Evolutionary conservation across 2,113 vertebrate species (phyloP), one percentile per base, ranked within the genome.

Genomic region (Paralichthys olivaceus): DNA sequence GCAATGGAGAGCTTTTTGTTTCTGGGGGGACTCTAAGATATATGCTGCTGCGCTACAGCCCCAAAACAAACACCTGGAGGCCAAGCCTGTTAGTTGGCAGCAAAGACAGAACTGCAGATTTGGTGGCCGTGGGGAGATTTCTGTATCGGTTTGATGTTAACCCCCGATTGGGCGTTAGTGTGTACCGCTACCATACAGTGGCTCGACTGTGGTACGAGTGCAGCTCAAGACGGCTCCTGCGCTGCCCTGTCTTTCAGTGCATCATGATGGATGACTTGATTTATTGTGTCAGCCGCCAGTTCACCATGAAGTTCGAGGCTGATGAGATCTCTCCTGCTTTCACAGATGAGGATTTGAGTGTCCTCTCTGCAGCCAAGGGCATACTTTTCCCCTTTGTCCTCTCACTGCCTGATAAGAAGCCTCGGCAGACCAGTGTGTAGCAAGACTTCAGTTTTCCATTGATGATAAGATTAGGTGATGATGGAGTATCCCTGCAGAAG

Each of bases 181-280:
- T 96, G 56, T 94, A 96, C 81, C 96, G 97, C 63, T 98, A 96
- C 72, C 92, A 96, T 0, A 80, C 94, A 3, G 91, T 94, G 71
- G 92, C 96, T 28, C 84, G 93, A n/a, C 91, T 97, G 4, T 97
- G 97, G 97, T 96, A 97, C 0, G 90, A 96, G 88, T 98, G 97
- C 3, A 95, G 93, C 65, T 51, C 89, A 0, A 85, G 78, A 9
- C 62, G 92, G 3, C 60, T 90, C 1, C 63, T 82, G 0, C 83
- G 84, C 70, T 95, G 92, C 0, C 72, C 95, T 0, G 15, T 91
- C 40, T 98, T 98, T 89, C 95, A 94, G 83, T 98, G 98, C 0
- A 83, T 95, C 0, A 84, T 85, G 0, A 79, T 96, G 80, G 94
- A 88, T 15, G 79, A 86, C 43, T 84, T 85, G 3, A 84, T 99